Base-by-base conservation (phyloP, 2,797 vertebrate species). In the Notoglanidium macrostoma region DNA sequence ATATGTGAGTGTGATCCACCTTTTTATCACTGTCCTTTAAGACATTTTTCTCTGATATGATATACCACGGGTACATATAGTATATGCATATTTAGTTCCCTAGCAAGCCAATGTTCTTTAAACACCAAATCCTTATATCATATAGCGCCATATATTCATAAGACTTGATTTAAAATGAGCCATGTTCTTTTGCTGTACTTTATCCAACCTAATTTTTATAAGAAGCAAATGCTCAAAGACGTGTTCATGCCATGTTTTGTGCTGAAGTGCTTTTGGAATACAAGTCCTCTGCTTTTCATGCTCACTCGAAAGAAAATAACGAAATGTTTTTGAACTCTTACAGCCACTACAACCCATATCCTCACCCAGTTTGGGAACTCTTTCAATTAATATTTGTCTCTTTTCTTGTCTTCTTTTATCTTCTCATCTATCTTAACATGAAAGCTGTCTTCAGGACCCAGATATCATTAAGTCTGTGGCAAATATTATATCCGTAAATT, bases 361-460 rank as follows among this genome's bases (percentile, higher is more conserved):
- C 1, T 40, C 17, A 6, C 11, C 40, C 32, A n/a, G 19, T 79
- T 40, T 79, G 54, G 32, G 19, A 35, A 59, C 77, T 6, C 4
- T 23, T 35, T 79, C 23, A 57, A 14, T 23, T 12, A 3, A 44
- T 35, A 46, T 40, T 77, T 40, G 14, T 61, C 40, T 73, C 72
- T 23, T 70, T 4, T 7, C 9, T 67, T 85, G 59, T 32, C 78
- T 51, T 63, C 6, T 63, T 63, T 10, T 35, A 35, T 35, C 35
- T n/a, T 19, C 14, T 88, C 21, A 63, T 1, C 8, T 88, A 77
- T 79, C 29, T 21, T 21, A n/a, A 44, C 21, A 54, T 73, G 51
- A 49, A 59, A 96, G 96, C 81, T 96, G 95, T 88, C 29, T 95
- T 89, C 96, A 96, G 78, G 0, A 86, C 29, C 87, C 9, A 85